Conservation (phyloP, 2,888 invertebrate genomes). For the Hemistola chrysoprasaria region DNA sequence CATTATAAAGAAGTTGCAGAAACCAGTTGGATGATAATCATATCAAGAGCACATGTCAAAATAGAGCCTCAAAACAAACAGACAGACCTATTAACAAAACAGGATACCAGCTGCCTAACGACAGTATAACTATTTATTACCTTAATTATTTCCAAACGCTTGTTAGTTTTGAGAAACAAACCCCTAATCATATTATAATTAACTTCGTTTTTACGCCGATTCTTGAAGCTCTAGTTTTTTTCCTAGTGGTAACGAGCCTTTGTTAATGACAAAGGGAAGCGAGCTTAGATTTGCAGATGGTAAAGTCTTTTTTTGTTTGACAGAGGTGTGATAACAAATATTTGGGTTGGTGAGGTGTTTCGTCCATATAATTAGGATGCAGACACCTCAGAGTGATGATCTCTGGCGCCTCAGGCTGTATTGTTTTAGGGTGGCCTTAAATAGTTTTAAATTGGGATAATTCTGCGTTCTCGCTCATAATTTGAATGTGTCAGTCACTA, state of each 20-base stretch:
- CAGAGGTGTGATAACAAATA: constrained; percentile 50
- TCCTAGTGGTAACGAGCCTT: constrained; percentile 15
- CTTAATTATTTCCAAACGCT: constrained; percentile 70
- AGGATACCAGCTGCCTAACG: constrained; percentile 67
- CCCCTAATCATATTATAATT: constrained; percentile 79
- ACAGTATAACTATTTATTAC: constrained; percentile 77
- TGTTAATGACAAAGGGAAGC: constrained; percentile 9
- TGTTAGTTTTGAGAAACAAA: constrained; percentile 71
- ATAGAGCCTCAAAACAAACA: constrained; percentile 60
- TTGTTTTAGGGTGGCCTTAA: constrained; percentile 41
- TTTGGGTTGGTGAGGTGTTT: constrained; percentile 67
- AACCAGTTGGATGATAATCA: constrained; percentile 5
- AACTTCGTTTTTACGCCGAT: constrained; percentile 79
- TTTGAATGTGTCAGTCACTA: too few relatives aligned
- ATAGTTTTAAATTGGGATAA: constrained; percentile 32
- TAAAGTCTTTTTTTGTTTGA: constrained; percentile 10
- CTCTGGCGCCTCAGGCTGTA: constrained; percentile 67
- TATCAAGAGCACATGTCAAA: constrained; percentile 56
- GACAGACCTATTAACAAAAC: constrained; percentile 34
- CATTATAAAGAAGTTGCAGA: constrained; percentile 8
- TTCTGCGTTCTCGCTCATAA: constrained; percentile 6
- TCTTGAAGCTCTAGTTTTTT: constrained; percentile 42
- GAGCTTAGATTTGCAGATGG: background rate
- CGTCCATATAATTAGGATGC: constrained; percentile 73
- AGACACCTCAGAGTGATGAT: constrained; percentile 74